Percentiles rank a stretch among this genome's conserved stretches.
Conservation (phyloP, 2,113 vertebrate genomes). For the Merops nubicus region DNA sequence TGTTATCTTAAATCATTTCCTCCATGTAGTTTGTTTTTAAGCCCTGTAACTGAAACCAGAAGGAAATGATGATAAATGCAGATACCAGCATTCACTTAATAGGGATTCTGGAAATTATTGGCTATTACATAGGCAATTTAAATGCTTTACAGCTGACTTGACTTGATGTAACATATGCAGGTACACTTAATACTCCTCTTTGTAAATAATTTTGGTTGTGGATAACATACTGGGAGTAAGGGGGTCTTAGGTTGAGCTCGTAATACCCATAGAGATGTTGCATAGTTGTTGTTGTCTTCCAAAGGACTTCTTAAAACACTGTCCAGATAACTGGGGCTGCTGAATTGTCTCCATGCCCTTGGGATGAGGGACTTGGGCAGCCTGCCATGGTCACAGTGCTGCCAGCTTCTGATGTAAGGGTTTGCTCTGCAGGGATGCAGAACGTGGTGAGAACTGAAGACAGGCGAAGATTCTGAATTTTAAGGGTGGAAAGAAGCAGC, state of each 20-base stretch:
- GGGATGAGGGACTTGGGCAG: too few species aligned
- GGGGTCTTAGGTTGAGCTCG: neutral
- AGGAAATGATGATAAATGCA: neutral
- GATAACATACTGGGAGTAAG: neutral
- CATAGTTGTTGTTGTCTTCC: neutral
- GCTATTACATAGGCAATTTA: neutral
- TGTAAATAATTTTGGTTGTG: neutral
- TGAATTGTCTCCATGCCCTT: neutral
- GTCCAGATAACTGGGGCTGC: neutral
- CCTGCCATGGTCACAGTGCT: too few species aligned
- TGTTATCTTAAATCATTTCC: neutral
- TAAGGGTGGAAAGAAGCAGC: neutral
- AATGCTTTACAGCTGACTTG: neutral
- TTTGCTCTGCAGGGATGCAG: neutral
- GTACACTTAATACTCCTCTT: neutral
- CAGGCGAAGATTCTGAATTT: neutral
- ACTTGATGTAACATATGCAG: rapidly evolving
- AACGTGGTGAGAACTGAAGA: neutral
- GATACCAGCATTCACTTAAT: neutral
- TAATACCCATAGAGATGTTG: rapidly evolving
- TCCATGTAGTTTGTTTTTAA: neutral
- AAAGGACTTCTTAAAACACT: neutral
- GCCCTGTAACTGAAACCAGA: neutral
- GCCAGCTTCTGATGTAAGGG: rapidly evolving
- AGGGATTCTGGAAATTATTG: neutral